Percentiles rank a stretch among this genome's conserved stretches.
Evolutionary conservation across 2,797 vertebrate genomes (phyloP).

Genomic region (Aldrovandia affinis): DNA sequence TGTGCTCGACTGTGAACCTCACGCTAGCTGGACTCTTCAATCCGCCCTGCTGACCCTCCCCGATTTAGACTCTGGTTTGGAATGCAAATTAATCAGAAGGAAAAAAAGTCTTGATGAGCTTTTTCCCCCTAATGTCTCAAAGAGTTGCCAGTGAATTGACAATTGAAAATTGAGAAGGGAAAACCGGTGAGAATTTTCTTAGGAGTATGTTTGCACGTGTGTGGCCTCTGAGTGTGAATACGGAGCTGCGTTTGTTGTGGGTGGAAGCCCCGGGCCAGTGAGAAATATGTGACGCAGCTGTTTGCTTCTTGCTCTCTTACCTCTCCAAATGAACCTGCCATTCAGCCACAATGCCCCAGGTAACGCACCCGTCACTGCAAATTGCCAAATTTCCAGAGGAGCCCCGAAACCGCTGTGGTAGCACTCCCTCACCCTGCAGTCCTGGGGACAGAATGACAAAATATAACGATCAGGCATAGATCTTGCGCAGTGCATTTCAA

Average conservation of each 20-base stretch:
- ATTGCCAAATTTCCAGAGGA: not conserved
- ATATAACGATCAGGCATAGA: conserved; percentile 1
- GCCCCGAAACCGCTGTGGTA: not conserved
- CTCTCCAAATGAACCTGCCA: not conserved
- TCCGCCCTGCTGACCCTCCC: not conserved
- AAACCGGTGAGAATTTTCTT: not conserved
- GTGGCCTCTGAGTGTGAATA: not conserved
- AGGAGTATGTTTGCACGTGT: not conserved
- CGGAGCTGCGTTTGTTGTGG: not conserved
- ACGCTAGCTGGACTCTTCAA: not conserved
- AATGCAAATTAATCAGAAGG: not conserved
- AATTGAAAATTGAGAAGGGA: not conserved
- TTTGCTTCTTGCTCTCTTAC: not conserved
- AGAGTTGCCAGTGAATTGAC: not conserved
- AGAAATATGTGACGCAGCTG: not conserved
- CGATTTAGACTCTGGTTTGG: not conserved
- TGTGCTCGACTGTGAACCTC: not conserved
- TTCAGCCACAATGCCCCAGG: not conserved
- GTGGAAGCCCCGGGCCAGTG: not conserved
- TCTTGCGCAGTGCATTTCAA: not conserved
- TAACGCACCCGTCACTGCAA: not conserved
- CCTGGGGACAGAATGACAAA: not conserved
- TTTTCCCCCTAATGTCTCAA: not conserved
- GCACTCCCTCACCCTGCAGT: not conserved
- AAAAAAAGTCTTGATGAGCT: not conserved